Evolutionary conservation across 2,113 vertebrate species (phyloP).

Genomic region (Atlantisia rogersi): DNA sequence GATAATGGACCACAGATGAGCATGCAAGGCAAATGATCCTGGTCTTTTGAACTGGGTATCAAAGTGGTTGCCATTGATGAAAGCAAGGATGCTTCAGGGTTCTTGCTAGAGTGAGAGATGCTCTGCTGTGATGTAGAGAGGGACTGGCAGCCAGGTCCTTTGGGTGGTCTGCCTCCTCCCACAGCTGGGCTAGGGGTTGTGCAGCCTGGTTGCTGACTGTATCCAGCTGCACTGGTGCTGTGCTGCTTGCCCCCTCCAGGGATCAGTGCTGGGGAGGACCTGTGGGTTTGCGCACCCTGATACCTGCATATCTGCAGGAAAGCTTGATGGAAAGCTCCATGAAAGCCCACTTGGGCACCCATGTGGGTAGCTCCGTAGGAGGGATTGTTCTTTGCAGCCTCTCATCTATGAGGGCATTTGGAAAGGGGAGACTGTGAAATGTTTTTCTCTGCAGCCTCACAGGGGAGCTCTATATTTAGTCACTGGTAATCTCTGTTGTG

Average conservation of each 20-base stretch:
- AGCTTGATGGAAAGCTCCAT: not conserved
- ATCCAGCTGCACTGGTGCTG: fast-evolving
- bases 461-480: constrained; percentile 52
- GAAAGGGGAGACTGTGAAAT: not conserved
- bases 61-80: not conserved
- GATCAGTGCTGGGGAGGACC: not conserved
- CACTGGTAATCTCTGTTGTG: not conserved
- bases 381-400: not conserved
- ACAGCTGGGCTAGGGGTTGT: not conserved
- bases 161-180: not conserved
- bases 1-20: not conserved
- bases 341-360: fast-evolving
- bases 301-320: not conserved
- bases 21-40: not conserved
- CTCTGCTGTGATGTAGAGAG: not conserved
- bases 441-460: not conserved
- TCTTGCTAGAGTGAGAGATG: not conserved
- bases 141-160: not conserved
- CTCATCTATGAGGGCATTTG: not conserved
- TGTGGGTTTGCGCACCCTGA: not conserved
- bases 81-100: not conserved
- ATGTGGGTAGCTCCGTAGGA: fast-evolving
- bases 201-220: not conserved
- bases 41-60: not conserved
- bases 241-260: not conserved